These are phyloP conservation scores for Pantala flavescens DNA, from an alignment of 1,140 invertebrate species.

Conservation along the genomic window DNA sequence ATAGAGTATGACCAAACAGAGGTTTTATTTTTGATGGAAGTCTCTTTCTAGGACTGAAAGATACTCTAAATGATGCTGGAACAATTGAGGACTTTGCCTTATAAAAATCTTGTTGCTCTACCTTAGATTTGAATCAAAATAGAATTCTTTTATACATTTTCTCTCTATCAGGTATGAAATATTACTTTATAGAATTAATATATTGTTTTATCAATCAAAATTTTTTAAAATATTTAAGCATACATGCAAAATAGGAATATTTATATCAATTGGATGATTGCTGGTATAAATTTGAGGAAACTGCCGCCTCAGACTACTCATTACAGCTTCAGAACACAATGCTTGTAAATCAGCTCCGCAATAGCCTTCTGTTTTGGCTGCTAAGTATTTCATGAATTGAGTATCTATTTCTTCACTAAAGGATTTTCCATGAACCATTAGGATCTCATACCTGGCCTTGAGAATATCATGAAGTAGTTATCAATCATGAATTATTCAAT, in stretches of 20 bases:
- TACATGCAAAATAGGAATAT: slow-evolving; percentile 32
- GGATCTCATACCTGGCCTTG: slow-evolving; percentile 31
- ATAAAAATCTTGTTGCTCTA: neutral
- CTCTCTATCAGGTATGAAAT: neutral
- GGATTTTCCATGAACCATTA: slow-evolving; percentile 36
- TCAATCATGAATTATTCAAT: neutral
- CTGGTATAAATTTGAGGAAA: slow-evolving; percentile 37
- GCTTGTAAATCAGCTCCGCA: slow-evolving; percentile 41
- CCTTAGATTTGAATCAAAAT: neutral
- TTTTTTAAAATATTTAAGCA: neutral
- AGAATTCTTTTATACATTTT: too few species aligned
- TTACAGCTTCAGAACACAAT: slow-evolving; percentile 35
- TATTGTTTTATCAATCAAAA: neutral
- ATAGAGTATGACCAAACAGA: neutral
- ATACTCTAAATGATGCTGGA: slow-evolving; percentile 54
- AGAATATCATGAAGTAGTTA: neutral
- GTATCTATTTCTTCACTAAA: slow-evolving; percentile 29
- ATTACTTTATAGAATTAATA: neutral
- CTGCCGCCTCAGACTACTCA: slow-evolving; percentile 34
- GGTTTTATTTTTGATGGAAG: slow-evolving; percentile 32
- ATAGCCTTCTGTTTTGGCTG: slow-evolving; percentile 37
- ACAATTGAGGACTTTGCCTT: slow-evolving; percentile 35
- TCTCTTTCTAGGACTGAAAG: slow-evolving; percentile 42
- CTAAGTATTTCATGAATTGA: slow-evolving; percentile 20
- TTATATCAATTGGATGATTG: slow-evolving; percentile 32